Evolutionary conservation across 2,797 vertebrate species (phyloP).

Genomic region (Sarcoramphus papa): DNA sequence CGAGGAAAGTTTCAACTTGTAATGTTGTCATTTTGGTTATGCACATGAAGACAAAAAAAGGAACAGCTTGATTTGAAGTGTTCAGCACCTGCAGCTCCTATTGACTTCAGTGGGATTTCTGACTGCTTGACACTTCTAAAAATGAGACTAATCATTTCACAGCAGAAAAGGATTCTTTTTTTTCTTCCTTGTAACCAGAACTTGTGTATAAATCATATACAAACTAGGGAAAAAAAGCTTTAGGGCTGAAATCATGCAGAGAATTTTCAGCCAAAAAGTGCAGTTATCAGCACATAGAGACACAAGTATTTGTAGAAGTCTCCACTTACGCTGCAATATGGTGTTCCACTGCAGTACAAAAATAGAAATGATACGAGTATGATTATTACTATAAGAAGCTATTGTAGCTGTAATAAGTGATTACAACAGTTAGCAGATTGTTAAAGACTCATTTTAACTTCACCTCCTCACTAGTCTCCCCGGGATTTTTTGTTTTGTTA

Average conservation of each 20-base stretch:
- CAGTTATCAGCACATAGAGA: neutral
- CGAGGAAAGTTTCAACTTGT: neutral
- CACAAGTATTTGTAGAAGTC: neutral
- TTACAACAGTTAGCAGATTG: neutral
- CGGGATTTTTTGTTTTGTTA: neutral
- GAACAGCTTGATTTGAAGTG: neutral
- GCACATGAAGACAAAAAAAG: neutral
- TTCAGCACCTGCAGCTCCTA: neutral
- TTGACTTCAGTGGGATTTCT: neutral
- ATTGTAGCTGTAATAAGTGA: neutral
- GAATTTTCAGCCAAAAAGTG: neutral
- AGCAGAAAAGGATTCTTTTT: neutral
- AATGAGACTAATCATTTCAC: neutral
- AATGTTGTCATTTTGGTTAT: conserved; percentile 10
- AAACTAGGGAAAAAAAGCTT: neutral
- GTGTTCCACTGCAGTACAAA: neutral
- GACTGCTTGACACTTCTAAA: neutral
- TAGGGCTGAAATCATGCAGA: neutral
- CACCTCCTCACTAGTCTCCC: neutral
- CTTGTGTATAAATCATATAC: neutral
- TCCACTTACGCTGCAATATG: neutral
- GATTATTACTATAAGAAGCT: neutral
- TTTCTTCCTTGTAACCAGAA: neutral
- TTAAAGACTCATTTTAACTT: neutral
- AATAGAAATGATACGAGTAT: neutral